Conservation (phyloP, 2,888 invertebrate genomes). For the Sinotaia quadrata region DNA sequence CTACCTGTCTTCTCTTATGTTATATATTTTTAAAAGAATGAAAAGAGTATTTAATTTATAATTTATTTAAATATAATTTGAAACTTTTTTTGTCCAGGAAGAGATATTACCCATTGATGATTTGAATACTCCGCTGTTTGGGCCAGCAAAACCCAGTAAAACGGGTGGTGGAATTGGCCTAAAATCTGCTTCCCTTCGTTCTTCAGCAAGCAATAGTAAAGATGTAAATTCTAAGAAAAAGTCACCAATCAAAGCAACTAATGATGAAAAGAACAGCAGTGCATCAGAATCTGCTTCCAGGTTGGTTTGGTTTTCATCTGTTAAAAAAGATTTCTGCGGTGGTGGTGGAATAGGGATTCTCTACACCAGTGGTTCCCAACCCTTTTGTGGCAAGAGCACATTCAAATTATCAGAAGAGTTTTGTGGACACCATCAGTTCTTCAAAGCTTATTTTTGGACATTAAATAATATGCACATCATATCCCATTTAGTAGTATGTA, state of each 20-base stretch:
- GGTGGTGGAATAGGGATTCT: no score
- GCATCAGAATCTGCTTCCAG: conserved; percentile 64
- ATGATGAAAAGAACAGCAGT: conserved; percentile 45
- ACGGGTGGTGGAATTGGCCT: conserved; percentile 30
- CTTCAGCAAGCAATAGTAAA: conserved; percentile 40
- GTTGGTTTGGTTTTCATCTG: conserved; percentile 30
- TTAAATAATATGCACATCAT: no score
- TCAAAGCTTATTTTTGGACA: no score
- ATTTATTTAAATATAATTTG: no score
- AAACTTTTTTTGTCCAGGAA: conserved; percentile 34
- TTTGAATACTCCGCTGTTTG: conserved; percentile 60
- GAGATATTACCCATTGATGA: conserved; percentile 41
- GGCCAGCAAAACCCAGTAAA: conserved; percentile 43
- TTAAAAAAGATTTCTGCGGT: neutral
- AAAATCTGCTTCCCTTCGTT: neutral
- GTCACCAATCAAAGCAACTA: conserved; percentile 35
- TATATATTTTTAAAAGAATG: no score
- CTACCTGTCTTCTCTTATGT: no score
- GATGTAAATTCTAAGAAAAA: conserved; percentile 44
- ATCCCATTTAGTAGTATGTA: no score
- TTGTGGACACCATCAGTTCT: no score
- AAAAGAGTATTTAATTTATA: no score
- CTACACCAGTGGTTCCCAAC: no score
- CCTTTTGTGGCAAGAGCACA: no score
- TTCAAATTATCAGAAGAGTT: no score